Conservation (phyloP, 2,113 vertebrate genomes). For the Monopterus albus region DNA sequence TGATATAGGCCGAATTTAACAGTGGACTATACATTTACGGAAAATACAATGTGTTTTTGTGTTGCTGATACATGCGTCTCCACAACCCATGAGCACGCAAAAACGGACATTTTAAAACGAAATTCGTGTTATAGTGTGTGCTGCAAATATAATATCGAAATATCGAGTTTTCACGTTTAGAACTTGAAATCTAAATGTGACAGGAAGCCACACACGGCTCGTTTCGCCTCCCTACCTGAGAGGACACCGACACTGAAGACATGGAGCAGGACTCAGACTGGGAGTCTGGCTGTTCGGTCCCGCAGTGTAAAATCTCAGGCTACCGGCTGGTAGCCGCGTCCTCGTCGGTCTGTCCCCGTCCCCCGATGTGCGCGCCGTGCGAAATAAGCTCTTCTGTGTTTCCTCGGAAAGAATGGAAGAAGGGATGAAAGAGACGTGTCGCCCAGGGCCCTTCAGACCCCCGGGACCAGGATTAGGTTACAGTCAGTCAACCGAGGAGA, state of each 20-base stretch:
- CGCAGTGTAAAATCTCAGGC: background rate
- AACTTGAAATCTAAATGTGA: background rate
- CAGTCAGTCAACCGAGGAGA: constrained; percentile 78
- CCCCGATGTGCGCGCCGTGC: too few relatives aligned
- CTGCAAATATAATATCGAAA: background rate
- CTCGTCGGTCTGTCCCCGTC: constrained; percentile 47
- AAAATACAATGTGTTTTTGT: fast-evolving
- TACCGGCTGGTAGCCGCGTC: constrained; percentile 3
- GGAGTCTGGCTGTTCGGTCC: constrained; percentile 25
- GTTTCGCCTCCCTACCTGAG: constrained; percentile 76
- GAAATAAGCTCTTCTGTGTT: constrained; percentile 77
- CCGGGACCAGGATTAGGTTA: constrained; percentile 86
- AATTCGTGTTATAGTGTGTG: background rate
- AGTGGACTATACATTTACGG: fast-evolving
- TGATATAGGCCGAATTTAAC: background rate
- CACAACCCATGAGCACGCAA: fast-evolving
- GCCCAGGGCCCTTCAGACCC: constrained; percentile 86
- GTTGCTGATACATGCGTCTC: fast-evolving
- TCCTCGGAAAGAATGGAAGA: constrained; percentile 64
- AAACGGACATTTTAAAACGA: background rate
- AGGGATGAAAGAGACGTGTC: constrained; percentile 77
- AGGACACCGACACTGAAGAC: constrained; percentile 76
- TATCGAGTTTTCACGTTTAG: background rate
- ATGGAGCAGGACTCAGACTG: too few relatives aligned
- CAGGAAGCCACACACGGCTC: background rate